phyloP scores from a whole-genome alignment of 2,888 invertebrate species.

The Apomyelois bistriatella region DNA sequence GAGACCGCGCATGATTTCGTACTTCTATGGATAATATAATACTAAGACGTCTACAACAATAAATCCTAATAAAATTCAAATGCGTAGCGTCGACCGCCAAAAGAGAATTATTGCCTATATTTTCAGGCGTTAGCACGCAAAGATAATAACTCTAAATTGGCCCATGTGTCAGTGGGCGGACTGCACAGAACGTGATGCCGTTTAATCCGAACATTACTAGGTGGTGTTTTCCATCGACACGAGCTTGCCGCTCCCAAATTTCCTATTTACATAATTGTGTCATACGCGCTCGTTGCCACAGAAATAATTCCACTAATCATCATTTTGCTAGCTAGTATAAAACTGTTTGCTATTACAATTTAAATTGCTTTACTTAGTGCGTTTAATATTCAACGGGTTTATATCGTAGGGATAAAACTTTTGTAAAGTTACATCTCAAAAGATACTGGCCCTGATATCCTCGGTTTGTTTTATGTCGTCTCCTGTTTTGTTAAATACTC shows the following conservation, averaged over 20 bases:
- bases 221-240: conserved; percentile 40
- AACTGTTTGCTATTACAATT: conserved; percentile 12
- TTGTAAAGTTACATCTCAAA: too few species aligned
- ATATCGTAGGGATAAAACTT: not conserved
- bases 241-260: conserved; percentile 34
- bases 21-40: not conserved
- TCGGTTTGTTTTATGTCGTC: too few species aligned
- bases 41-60: conserved; percentile 2
- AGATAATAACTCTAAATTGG: conserved; percentile 23
- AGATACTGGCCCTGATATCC: too few species aligned
- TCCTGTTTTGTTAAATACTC: too few species aligned
- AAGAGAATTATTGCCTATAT: conserved; percentile 11
- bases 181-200: conserved; percentile 31
- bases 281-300: conserved; percentile 37
- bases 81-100: not conserved
- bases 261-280: conserved; percentile 61
- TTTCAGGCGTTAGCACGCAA: conserved; percentile 6
- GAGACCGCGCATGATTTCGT: too few species aligned
- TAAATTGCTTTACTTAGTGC: not conserved
- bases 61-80: conserved; percentile 6
- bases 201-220: conserved; percentile 38
- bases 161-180: conserved; percentile 24
- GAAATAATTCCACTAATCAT: conserved; percentile 46
- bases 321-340: conserved; percentile 39
- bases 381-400: not conserved